phyloP scores from a whole-genome alignment of 2,888 invertebrate species.

The Bhutanitis thaidina region DNA sequence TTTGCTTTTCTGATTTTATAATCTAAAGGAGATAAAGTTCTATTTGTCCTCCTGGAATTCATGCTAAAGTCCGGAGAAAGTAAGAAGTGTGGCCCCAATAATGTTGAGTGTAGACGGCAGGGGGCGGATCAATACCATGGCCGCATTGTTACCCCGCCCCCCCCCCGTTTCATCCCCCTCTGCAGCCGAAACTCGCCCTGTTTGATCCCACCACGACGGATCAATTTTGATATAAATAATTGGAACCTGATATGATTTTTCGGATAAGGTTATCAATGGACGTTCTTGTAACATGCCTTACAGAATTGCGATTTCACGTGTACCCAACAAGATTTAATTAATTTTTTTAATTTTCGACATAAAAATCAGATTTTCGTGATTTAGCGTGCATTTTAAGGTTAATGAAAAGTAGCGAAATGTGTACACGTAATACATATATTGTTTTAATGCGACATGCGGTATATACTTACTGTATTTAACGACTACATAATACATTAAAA shows the following conservation, averaged over 20 bases:
- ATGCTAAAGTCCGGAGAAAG: neutral
- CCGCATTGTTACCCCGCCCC: slow-evolving; percentile 67
- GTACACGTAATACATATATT: no score
- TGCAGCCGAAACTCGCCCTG: slow-evolving; percentile 68
- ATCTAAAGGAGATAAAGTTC: no score
- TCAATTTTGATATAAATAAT: slow-evolving; percentile 69
- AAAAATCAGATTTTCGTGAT: no score
- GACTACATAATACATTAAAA: no score
- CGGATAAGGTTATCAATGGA: slow-evolving; percentile 3
- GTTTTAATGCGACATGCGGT: no score
- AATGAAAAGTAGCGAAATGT: no score
- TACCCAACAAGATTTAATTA: neutral
- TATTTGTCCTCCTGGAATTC: no score
- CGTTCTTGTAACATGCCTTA: neutral
- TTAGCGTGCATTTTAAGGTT: no score
- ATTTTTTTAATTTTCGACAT: no score
- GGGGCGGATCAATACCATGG: slow-evolving; percentile 71
- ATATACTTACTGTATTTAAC: no score
- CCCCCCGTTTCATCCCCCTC: slow-evolving; percentile 37
- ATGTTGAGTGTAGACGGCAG: slow-evolving; percentile 18
- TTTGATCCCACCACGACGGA: slow-evolving; percentile 69
- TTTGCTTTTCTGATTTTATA: no score
- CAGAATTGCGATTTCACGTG: neutral
- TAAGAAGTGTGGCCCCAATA: slow-evolving; percentile 1
- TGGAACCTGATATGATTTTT: slow-evolving; percentile 27